These are phyloP conservation scores for Parazoanthus darwini DNA, from an alignment of 92 coral and sea anemone genomes.

Conservation along the genomic window DNA sequence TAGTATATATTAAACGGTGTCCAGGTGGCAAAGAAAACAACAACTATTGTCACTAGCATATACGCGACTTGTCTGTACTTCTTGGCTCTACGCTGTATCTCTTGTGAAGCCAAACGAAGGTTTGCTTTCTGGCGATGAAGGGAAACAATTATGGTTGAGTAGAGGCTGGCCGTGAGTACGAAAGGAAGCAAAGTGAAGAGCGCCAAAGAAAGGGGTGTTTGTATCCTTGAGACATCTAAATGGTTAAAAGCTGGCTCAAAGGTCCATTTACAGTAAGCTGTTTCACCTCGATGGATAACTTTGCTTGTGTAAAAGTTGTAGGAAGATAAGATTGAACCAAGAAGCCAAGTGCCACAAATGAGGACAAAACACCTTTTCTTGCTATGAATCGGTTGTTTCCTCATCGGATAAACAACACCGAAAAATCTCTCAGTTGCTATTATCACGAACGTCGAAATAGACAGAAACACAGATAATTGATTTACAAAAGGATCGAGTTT, in stretches of 20 bases:
- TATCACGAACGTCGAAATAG: background rate
- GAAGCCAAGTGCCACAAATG: background rate
- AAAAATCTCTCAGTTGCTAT: background rate
- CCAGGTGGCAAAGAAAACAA: conserved; percentile 71
- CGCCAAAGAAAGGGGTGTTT: background rate
- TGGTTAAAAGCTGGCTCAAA: conserved; percentile 51
- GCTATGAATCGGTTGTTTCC: background rate
- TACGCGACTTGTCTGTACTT: conserved; percentile 64
- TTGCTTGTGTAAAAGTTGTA: background rate
- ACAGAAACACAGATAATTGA: background rate
- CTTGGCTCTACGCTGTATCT: conserved; percentile 63
- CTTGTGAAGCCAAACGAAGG: conserved; percentile 60
- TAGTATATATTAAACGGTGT: conserved; percentile 54
- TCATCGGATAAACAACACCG: background rate
- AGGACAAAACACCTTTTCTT: background rate
- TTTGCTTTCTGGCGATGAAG: conserved; percentile 50
- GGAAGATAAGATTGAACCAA: background rate
- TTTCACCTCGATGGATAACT: background rate
- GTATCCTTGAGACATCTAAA: conserved; percentile 18
- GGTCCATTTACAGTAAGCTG: conserved; percentile 40
- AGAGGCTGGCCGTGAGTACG: background rate
- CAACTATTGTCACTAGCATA: conserved; percentile 66
- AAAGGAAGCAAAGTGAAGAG: background rate
- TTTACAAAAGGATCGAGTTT: background rate
- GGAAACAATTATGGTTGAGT: background rate